Percentiles rank a stretch among this genome's conserved stretches.
Conservation (phyloP, 2,113 vertebrate species). For the Uropsilus gracilis region DNA sequence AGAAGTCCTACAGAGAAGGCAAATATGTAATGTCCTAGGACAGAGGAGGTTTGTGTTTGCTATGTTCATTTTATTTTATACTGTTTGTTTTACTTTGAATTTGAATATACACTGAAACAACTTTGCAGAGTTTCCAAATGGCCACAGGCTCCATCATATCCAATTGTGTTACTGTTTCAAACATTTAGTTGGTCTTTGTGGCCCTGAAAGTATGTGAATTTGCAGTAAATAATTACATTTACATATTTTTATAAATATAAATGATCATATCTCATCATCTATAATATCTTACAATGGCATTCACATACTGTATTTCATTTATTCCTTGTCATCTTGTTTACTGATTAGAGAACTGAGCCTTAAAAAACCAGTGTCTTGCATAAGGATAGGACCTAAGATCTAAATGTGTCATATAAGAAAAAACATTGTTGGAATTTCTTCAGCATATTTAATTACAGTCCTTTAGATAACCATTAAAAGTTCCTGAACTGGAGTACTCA, state of each 20-base stretch:
- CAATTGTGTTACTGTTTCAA: not conserved
- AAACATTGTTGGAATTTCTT: slow-evolving; percentile 24
- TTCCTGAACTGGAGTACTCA: slow-evolving; percentile 12
- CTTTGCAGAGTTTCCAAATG: not conserved
- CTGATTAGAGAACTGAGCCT: slow-evolving; percentile 15
- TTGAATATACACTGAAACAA: not conserved
- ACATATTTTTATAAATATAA: not conserved
- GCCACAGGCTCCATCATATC: not conserved
- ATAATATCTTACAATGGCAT: not conserved
- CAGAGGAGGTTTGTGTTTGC: not conserved
- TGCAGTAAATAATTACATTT: not conserved
- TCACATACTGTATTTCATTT: not conserved
- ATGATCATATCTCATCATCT: slow-evolving; percentile 7
- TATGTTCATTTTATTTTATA: not conserved
- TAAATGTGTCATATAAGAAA: slow-evolving; percentile 26
- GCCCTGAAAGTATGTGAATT: not conserved
- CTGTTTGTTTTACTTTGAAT: not conserved
- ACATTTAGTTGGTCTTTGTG: not conserved
- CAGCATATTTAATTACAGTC: slow-evolving; percentile 24
- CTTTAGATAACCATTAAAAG: slow-evolving; percentile 18
- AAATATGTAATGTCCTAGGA: not conserved
- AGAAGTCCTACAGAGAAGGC: not conserved
- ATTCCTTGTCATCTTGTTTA: not conserved
- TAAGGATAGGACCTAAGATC: not conserved
- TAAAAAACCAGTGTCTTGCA: not conserved